A percentile compares a stretch with the other conserved stretches of the same genome.
Conservation (phyloP, 2,888 invertebrate genomes). For the Torymus auratus region DNA sequence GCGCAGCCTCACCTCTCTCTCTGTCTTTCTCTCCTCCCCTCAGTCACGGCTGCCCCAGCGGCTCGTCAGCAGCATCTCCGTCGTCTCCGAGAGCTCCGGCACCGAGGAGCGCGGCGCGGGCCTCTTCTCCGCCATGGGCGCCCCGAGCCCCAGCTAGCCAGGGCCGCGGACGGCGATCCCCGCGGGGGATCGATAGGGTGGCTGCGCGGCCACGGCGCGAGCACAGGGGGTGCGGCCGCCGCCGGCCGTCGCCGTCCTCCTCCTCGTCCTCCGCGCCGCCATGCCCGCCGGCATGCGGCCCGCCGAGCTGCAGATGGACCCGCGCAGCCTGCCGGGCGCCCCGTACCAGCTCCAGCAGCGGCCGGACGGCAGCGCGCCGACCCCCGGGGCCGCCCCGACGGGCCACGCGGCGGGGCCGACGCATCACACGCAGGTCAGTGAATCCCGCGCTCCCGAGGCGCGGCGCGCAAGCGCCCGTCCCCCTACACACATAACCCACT, state of each 20-base stretch:
- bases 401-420: background rate
- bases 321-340: slow-evolving; percentile 50
- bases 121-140: no score
- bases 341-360: slow-evolving; percentile 46
- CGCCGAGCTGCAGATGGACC: slow-evolving; percentile 60
- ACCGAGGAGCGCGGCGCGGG: no score
- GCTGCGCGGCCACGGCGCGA: no score
- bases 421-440: slow-evolving; percentile 54
- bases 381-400: background rate
- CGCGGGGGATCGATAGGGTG: slow-evolving; percentile 9
- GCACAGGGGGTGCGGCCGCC: slow-evolving; percentile 58
- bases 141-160: no score
- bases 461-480: background rate
- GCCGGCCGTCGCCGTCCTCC: slow-evolving; percentile 44
- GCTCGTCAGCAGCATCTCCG: no score
- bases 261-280: background rate
- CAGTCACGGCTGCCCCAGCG: no score
- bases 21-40: no score
- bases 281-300: slow-evolving; percentile 54
- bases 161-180: no score
- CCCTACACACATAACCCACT: slow-evolving; percentile 45
- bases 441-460: background rate
- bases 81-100: no score
- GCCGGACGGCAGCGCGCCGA: background rate
- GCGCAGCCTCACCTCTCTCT: no score